Evolutionary conservation across 2,797 vertebrate species (phyloP).

Genomic region (Rhinichthys osculus): DNA sequence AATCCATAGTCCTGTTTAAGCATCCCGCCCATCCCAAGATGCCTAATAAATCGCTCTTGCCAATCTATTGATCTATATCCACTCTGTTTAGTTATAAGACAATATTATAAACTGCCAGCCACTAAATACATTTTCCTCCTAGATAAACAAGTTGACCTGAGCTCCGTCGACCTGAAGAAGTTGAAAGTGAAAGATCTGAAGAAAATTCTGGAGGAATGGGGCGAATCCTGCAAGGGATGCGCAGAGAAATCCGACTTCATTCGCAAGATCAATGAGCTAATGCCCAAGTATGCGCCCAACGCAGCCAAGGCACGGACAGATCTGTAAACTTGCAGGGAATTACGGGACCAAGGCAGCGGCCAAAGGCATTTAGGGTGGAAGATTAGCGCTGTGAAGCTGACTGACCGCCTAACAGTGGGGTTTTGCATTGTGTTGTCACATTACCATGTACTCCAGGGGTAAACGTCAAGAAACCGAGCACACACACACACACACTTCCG

Average conservation of each 20-base stretch:
- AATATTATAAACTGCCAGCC: not conserved
- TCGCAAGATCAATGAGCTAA: constrained; percentile 94
- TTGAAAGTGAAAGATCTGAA: constrained; percentile 95
- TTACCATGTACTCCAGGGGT: constrained; percentile 43
- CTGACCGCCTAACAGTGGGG: constrained; percentile 50
- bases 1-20: not conserved
- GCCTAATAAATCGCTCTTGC: not conserved
- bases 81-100: not conserved
- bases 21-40: not conserved
- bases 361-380: constrained; percentile 30
- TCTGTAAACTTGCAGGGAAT: constrained; percentile 73
- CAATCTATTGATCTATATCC: not conserved
- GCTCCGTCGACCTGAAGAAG: constrained; percentile 93
- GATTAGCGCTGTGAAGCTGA: constrained; percentile 56
- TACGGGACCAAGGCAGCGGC: constrained; percentile 65
- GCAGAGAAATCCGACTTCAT: constrained; percentile 97
- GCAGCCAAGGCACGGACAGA: constrained; percentile 91
- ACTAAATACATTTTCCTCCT: not conserved
- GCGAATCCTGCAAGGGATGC: constrained; percentile 94
- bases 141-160: constrained; percentile 97
- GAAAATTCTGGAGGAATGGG: constrained; percentile 97
- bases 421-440: constrained; percentile 35
- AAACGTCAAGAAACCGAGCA: constrained; percentile 26
- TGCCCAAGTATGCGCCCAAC: constrained; percentile 93
- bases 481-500: not conserved